Conservation (phyloP, 2,888 invertebrate genomes). For the Tenodera sinensis region DNA sequence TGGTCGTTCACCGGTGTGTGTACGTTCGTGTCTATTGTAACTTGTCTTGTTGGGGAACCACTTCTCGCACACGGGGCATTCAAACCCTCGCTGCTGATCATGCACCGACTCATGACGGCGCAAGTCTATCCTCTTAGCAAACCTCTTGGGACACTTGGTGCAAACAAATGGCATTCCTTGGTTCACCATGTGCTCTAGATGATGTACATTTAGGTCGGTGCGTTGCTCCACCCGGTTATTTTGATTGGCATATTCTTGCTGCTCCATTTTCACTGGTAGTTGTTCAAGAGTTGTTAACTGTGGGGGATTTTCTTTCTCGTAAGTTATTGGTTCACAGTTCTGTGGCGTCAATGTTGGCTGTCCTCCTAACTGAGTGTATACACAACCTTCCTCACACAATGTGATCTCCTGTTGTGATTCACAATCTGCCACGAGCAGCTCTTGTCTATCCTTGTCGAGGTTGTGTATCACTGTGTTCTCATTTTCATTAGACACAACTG, state of each 20-base stretch:
- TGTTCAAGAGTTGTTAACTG: background rate
- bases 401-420: background rate
- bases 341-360: background rate
- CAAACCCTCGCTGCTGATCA: slow-evolving; percentile 47
- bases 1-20: slow-evolving; percentile 61
- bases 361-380: background rate
- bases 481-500: background rate
- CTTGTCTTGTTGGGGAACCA: slow-evolving; percentile 65
- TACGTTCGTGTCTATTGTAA: slow-evolving; percentile 64
- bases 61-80: slow-evolving; percentile 57
- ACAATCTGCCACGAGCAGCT: background rate
- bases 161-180: slow-evolving; percentile 52
- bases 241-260: background rate
- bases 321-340: background rate
- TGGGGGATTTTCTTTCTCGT: background rate
- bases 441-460: background rate
- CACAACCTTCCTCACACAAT: background rate
- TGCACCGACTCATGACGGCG: slow-evolving; percentile 61
- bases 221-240: background rate
- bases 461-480: too few relatives aligned
- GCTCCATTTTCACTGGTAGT: background rate
- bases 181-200: background rate
- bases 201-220: background rate
- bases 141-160: slow-evolving; percentile 59
- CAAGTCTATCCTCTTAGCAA: slow-evolving; percentile 56